phyloP scores from a whole-genome alignment of 2,113 vertebrate species.

The Chionodraco myersi region DNA sequence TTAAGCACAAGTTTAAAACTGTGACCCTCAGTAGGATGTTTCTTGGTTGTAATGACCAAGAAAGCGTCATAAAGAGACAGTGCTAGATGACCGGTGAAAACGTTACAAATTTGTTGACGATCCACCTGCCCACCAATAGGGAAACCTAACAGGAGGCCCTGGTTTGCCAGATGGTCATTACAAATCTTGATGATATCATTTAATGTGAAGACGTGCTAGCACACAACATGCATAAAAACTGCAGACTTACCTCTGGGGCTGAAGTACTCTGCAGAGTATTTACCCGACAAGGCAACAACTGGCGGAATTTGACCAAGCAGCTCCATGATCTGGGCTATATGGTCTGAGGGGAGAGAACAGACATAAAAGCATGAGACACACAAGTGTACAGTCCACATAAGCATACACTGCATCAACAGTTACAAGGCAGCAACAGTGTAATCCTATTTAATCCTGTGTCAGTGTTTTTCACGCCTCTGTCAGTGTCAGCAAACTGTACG shows the following conservation, averaged over 20 bases:
- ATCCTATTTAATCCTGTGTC: constrained; percentile 35
- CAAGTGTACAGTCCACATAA: neutral
- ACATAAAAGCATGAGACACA: neutral
- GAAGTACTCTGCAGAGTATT: constrained; percentile 86
- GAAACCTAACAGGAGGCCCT: too few relatives aligned
- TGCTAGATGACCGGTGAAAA: too few relatives aligned
- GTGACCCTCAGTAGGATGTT: too few relatives aligned
- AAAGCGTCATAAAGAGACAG: too few relatives aligned
- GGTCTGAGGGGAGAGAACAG: constrained; percentile 78
- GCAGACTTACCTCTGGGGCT: constrained; percentile 82
- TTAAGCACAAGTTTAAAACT: too few relatives aligned
- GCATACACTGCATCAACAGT: neutral
- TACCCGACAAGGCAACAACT: constrained; percentile 83
- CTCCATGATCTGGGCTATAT: constrained; percentile 87
- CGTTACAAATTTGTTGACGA: too few relatives aligned
- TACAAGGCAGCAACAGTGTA: constrained; percentile 16
- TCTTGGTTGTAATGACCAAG: too few relatives aligned
- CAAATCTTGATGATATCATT: too few relatives aligned
- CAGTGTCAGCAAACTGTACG: neutral
- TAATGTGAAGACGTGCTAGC: too few relatives aligned
- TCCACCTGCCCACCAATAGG: too few relatives aligned
- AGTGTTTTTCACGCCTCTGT: neutral
- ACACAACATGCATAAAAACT: neutral
- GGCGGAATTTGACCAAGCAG: constrained; percentile 88
- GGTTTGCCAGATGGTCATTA: too few relatives aligned